Evolutionary conservation across 2,113 vertebrate species (phyloP).

Genomic region (Nothocercus nigrocapillus): DNA sequence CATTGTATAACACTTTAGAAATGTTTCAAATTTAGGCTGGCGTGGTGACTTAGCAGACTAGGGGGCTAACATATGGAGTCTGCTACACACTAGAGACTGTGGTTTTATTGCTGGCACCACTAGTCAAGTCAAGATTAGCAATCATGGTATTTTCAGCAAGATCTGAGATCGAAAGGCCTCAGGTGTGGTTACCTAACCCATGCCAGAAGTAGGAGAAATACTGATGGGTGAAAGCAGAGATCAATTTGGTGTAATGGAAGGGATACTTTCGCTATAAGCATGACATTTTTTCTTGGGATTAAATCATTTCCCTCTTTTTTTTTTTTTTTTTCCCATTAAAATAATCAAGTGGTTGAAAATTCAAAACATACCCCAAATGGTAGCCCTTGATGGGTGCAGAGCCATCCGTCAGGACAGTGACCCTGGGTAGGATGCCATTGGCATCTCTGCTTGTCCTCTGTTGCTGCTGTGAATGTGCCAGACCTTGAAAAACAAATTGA

Average conservation of each 20-base stretch:
- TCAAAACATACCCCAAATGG: background rate
- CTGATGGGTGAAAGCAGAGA: background rate
- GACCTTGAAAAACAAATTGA: constrained; percentile 55
- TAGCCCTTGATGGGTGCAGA: constrained; percentile 12
- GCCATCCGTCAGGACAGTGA: background rate
- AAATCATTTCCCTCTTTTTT: constrained; percentile 23
- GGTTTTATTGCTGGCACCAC: constrained; percentile 73
- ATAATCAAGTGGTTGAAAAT: background rate
- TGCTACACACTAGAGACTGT: constrained; percentile 73
- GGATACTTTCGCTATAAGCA: background rate
- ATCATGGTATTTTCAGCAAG: constrained; percentile 9
- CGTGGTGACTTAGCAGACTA: constrained; percentile 78
- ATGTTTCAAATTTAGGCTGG: constrained; percentile 80
- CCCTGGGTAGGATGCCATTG: background rate
- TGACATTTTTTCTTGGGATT: constrained; percentile 9
- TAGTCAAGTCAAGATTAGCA: constrained; percentile 64
- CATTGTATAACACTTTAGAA: constrained; percentile 83
- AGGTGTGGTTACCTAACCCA: constrained; percentile 24
- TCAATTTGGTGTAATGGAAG: background rate
- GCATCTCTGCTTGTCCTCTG: background rate
- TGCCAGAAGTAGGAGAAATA: background rate
- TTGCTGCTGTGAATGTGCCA: constrained; percentile 38
- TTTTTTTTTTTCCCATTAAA: background rate
- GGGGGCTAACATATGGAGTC: constrained; percentile 82
- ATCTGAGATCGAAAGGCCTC: background rate